Percentiles rank a stretch among this genome's conserved stretches.
phyloP scores from a whole-genome alignment of 2,113 vertebrate species.

The Petrocephalus microphthalmus region DNA sequence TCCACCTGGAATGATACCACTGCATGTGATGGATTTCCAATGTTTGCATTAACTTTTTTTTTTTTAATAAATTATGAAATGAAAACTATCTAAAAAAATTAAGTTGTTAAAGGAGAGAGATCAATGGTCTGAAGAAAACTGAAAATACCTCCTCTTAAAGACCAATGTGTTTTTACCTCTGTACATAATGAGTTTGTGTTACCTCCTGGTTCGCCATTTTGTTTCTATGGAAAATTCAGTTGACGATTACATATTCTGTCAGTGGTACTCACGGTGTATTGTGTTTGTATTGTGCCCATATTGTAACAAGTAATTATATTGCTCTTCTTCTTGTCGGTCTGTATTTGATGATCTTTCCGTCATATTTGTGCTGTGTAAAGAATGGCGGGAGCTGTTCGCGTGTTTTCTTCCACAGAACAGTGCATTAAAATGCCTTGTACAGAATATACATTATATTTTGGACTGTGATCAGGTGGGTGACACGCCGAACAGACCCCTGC shows the following conservation, averaged over 20 bases:
- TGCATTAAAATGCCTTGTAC: constrained; percentile 53
- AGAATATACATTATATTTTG: constrained; percentile 21
- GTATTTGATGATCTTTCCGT: constrained; percentile 35
- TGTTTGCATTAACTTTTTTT: constrained; percentile 47
- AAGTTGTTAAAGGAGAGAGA: constrained; percentile 23
- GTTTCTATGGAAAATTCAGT: constrained; percentile 64
- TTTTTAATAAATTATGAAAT: constrained; percentile 47
- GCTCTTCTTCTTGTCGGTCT: constrained; percentile 45
- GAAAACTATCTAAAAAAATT: constrained; percentile 34
- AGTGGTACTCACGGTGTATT: constrained; percentile 47
- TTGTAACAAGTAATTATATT: constrained; percentile 44
- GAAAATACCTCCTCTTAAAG: constrained; percentile 65
- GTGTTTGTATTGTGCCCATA: constrained; percentile 24
- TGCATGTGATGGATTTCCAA: constrained; percentile 56
- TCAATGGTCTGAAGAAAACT: constrained; percentile 36
- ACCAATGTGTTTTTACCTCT: constrained; percentile 75
- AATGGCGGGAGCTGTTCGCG: constrained; percentile 48
- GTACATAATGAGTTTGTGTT: constrained; percentile 63
- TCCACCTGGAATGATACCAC: constrained; percentile 43
- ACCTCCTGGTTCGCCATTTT: constrained; percentile 53
- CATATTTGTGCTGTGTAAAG: constrained; percentile 28
- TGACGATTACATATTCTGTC: constrained; percentile 40
- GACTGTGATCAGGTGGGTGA: neutral
- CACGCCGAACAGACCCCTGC: neutral
- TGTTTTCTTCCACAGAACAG: constrained; percentile 46